Evolutionary conservation across 2,797 vertebrate genomes (phyloP).

Genomic region (Cetoscarus ocellatus): DNA sequence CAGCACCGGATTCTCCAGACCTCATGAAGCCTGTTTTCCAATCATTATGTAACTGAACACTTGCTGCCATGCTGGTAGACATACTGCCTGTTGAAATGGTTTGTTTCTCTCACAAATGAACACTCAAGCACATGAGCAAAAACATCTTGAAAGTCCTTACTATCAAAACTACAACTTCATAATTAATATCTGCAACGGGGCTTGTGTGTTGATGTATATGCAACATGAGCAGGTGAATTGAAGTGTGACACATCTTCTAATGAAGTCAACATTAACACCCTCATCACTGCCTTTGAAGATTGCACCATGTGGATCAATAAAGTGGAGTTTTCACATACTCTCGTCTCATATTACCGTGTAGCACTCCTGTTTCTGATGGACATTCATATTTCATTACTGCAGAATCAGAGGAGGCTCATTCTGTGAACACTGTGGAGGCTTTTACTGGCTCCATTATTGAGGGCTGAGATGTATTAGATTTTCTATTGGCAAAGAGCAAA

Average conservation of each 20-base stretch:
- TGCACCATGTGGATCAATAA: constrained; percentile 5
- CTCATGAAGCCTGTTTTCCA: constrained; percentile 30
- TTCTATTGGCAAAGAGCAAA: constrained; percentile 21
- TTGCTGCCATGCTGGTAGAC: constrained; percentile 6
- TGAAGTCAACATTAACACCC: constrained; percentile 10
- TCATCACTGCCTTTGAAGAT: neutral
- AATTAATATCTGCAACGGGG: neutral
- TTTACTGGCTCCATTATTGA: constrained; percentile 40
- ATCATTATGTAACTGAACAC: constrained; percentile 40
- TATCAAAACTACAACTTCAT: neutral
- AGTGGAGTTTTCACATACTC: constrained; percentile 3
- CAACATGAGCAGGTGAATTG: neutral
- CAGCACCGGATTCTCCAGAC: constrained; percentile 35
- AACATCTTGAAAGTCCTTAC: neutral
- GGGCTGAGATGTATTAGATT: constrained; percentile 1
- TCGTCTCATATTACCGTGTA: constrained; percentile 8
- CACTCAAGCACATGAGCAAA: neutral
- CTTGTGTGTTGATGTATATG: neutral
- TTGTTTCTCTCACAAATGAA: constrained; percentile 8
- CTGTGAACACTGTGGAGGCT: constrained; percentile 20
- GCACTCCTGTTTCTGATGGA: constrained; percentile 16
- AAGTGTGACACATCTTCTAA: neutral
- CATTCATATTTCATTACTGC: constrained; percentile 43
- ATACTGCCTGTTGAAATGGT: constrained; percentile 15
- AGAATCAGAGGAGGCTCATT: constrained; percentile 13